These are phyloP conservation scores for Sminthurinus aureus DNA, from an alignment of 2,888 invertebrate genomes.

Conservation along the genomic window DNA sequence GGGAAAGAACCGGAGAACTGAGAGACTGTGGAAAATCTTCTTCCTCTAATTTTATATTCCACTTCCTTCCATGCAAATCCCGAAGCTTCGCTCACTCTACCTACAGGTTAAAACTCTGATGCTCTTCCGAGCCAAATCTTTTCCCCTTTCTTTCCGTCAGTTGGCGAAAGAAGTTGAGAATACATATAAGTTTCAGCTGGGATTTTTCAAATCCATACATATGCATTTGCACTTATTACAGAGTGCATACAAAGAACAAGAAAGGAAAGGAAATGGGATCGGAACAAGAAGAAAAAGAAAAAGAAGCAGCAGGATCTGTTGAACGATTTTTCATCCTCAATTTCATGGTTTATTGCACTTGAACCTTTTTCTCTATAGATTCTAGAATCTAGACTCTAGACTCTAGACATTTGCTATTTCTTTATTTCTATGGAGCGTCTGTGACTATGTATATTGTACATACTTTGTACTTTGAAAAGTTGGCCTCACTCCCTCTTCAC, in stretches of 20 bases:
- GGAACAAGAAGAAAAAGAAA: neutral
- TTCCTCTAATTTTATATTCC: conserved; percentile 9
- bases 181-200: neutral
- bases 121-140: neutral
- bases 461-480: neutral
- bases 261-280: no score
- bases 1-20: no score
- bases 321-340: conserved; percentile 14
- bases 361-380: neutral
- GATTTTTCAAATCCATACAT: neutral
- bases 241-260: neutral
- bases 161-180: neutral
- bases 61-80: conserved; percentile 15
- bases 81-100: neutral
- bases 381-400: no score
- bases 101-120: neutral
- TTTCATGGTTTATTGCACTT: conserved; percentile 23
- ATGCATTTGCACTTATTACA: neutral
- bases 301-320: conserved; percentile 4
- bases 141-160: neutral
- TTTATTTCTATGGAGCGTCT: no score
- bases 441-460: neutral
- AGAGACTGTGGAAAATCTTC: neutral
- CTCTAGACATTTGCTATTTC: no score
- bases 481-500: neutral